phyloP scores from a whole-genome alignment of 2,888 invertebrate species.

The Hyalella azteca region DNA sequence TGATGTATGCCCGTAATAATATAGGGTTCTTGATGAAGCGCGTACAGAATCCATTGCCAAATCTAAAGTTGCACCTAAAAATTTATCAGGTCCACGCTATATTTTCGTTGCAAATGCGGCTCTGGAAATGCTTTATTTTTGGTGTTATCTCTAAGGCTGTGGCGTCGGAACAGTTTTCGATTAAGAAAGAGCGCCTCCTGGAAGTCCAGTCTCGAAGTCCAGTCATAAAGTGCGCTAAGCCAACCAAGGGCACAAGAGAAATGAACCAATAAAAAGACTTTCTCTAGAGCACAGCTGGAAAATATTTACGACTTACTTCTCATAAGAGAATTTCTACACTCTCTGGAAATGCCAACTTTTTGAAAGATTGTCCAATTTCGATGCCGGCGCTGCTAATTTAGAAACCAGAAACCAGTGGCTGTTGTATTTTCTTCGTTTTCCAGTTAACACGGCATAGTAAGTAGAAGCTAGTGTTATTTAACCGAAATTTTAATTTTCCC shows the following conservation, averaged over 20 bases:
- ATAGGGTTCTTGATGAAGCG: too few relatives aligned
- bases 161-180: constrained; percentile 8
- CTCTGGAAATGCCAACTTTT: constrained; percentile 28
- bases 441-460: too few relatives aligned
- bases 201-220: constrained; percentile 24
- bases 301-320: constrained; percentile 33
- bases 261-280: constrained; percentile 37
- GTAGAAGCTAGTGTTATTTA: too few relatives aligned
- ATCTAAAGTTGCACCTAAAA: too few relatives aligned
- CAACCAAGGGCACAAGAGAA: constrained; percentile 37
- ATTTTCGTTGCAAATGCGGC: neutral
- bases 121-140: neutral
- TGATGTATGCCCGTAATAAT: too few relatives aligned
- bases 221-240: constrained; percentile 31
- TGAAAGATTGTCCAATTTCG: constrained; percentile 32
- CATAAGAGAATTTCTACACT: constrained; percentile 26
- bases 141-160: neutral
- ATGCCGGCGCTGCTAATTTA: constrained; percentile 6
- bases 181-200: constrained; percentile 24
- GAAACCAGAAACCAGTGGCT: neutral
- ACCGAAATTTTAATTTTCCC: too few relatives aligned
- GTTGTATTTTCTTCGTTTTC: neutral
- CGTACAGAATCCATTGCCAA: too few relatives aligned
- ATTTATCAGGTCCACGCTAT: too few relatives aligned
- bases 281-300: constrained; percentile 33